A percentile compares a stretch with the other conserved stretches of the same genome.
These are phyloP conservation scores for Cremastinae sp. DNA, from an alignment of 2,888 invertebrate species.

Conservation along the genomic window DNA sequence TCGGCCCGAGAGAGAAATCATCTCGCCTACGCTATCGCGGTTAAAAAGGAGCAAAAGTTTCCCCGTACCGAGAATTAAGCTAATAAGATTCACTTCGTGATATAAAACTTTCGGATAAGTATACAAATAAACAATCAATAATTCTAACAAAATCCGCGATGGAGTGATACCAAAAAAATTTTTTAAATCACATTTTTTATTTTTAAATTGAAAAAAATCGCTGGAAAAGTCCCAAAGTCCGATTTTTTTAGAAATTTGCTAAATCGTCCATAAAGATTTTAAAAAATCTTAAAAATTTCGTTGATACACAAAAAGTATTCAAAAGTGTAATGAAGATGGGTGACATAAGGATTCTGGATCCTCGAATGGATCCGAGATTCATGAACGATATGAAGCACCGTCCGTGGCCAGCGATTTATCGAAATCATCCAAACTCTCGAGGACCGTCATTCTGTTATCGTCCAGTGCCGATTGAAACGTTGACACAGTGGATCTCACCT, in stretches of 20 bases:
- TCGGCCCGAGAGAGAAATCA: slow-evolving; percentile 51
- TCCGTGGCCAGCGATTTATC: slow-evolving; percentile 86
- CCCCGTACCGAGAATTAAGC: neutral
- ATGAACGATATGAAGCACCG: slow-evolving; percentile 81
- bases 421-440: slow-evolving; percentile 75
- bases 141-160: no score
- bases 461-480: slow-evolving; percentile 80
- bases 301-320: neutral
- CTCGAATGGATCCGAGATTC: slow-evolving; percentile 83
- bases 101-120: no score
- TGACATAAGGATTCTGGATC: slow-evolving; percentile 82
- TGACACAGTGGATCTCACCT: slow-evolving; percentile 81
- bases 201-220: no score
- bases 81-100: no score
- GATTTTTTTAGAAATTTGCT: no score
- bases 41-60: neutral
- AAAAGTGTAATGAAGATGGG: slow-evolving; percentile 78
- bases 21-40: slow-evolving; percentile 16
- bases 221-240: no score
- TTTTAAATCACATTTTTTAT: no score
- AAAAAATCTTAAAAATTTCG: neutral
- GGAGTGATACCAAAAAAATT: no score
- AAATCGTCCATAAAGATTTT: no score
- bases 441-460: slow-evolving; percentile 79
- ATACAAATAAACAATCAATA: no score